Conservation (phyloP, 92 coral and sea anemone genomes). For the Zoanthus sociatus region DNA sequence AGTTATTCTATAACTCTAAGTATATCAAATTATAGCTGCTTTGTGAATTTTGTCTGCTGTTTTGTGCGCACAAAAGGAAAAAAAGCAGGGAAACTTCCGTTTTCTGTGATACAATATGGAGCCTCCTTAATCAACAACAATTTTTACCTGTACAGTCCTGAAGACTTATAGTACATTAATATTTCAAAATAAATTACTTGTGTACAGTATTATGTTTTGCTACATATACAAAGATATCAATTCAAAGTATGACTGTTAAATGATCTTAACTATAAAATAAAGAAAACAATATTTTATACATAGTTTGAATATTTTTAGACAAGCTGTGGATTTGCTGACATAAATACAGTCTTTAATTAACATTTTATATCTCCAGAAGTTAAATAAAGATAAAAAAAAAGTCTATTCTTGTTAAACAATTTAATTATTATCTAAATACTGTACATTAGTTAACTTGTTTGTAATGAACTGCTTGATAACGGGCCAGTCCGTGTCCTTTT, state of each 20-base stretch:
- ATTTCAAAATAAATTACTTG: neutral
- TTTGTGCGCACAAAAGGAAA: too few relatives aligned
- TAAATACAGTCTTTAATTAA: constrained; percentile 30
- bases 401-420: neutral
- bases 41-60: too few relatives aligned
- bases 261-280: neutral
- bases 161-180: neutral
- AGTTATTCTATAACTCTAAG: too few relatives aligned
- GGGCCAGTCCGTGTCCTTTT: constrained; percentile 55
- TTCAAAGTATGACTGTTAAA: neutral
- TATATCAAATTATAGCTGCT: too few relatives aligned
- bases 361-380: neutral
- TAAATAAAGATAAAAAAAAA: constrained; percentile 35
- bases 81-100: too few relatives aligned
- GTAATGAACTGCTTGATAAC: constrained; percentile 29
- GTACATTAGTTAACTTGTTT: constrained; percentile 24
- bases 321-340: constrained; percentile 28
- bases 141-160: neutral
- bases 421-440: constrained; percentile 8
- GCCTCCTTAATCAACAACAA: neutral
- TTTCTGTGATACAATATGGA: too few relatives aligned
- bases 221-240: neutral
- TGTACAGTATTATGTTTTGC: neutral
- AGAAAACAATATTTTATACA: constrained; percentile 12
- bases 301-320: neutral